Evolutionary conservation across 2,797 vertebrate species (phyloP).

Genomic region (Brachyalestes nurse): DNA sequence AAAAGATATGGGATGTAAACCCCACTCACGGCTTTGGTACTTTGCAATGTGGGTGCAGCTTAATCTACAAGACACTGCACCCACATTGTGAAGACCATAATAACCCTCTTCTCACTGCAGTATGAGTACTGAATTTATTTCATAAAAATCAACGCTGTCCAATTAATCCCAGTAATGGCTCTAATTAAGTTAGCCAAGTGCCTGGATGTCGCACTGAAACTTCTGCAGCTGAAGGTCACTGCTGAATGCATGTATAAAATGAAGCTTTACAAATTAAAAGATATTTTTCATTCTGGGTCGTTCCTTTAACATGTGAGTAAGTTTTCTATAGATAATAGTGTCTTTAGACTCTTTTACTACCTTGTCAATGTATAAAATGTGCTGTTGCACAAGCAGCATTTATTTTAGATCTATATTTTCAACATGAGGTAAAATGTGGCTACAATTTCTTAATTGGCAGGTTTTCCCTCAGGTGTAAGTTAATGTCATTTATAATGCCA

Average conservation of each 20-base stretch:
- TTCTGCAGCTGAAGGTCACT: conserved; percentile 41
- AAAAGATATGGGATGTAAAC: not conserved
- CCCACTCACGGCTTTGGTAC: not conserved
- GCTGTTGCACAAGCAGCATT: not conserved
- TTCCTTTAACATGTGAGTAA: not conserved
- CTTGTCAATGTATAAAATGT: not conserved
- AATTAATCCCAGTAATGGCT: conserved; percentile 48
- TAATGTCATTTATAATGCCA: conserved; percentile 43
- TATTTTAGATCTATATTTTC: not conserved
- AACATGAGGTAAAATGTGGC: conserved; percentile 7
- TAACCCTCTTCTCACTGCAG: conserved; percentile 6
- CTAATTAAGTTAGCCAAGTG: conserved; percentile 46
- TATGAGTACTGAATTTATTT: conserved; percentile 44
- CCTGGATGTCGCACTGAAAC: conserved; percentile 41
- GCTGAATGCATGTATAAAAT: conserved; percentile 34
- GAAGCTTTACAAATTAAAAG: conserved; percentile 29
- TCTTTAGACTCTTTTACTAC: not conserved
- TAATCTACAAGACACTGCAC: conserved; percentile 13
- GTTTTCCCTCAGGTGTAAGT: conserved; percentile 48
- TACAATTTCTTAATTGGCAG: conserved; percentile 44
- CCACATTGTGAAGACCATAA: conserved; percentile 15
- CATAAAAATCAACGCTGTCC: conserved; percentile 53
- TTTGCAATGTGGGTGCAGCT: conserved; percentile 5
- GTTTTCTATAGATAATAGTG: not conserved
- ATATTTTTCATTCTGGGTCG: not conserved